These are phyloP conservation scores for Danio albolineatus DNA, from an alignment of 2,797 vertebrate genomes.

Conservation along the genomic window DNA sequence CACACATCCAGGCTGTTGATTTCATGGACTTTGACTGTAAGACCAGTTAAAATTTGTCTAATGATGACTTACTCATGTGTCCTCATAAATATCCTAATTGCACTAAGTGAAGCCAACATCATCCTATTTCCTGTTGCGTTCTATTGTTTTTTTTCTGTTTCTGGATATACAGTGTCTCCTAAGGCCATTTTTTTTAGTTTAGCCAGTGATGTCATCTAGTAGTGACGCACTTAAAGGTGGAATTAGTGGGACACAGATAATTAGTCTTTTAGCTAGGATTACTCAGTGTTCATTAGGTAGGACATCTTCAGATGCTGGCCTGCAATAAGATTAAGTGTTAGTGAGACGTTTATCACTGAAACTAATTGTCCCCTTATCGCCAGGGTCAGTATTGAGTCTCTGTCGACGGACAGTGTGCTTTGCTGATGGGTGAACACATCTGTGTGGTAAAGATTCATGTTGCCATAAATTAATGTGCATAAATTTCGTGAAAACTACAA, in stretches of 20 bases:
- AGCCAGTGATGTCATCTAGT: conserved; percentile 52
- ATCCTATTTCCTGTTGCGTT: conserved; percentile 37
- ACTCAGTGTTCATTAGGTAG: conserved; percentile 67
- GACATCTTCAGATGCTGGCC: conserved; percentile 54
- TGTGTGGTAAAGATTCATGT: neutral
- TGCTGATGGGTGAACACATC: conserved; percentile 6
- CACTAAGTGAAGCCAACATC: conserved; percentile 27
- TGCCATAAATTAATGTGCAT: conserved; percentile 2
- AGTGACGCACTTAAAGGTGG: conserved; percentile 50
- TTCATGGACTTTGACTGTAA: conserved; percentile 5
- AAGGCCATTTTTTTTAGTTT: conserved; percentile 28
- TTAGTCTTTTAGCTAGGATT: conserved; percentile 56
- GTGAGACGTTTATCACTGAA: conserved; percentile 69
- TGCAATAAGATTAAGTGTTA: conserved; percentile 75
- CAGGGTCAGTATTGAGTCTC: conserved; percentile 62
- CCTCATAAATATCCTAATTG: conserved; percentile 24
- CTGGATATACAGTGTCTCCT: conserved; percentile 19
- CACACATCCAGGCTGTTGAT: conserved; percentile 1
- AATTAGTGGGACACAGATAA: conserved; percentile 32
- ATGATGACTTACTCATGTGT: conserved; percentile 32
- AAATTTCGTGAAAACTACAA: neutral
- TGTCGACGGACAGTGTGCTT: conserved; percentile 31
- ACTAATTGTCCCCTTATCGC: conserved; percentile 71
- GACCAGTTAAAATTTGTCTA: conserved; percentile 18
- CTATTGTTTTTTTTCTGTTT: conserved; percentile 36